Conservation (phyloP, 2,888 invertebrate genomes). For the Drosophila greeni region DNA sequence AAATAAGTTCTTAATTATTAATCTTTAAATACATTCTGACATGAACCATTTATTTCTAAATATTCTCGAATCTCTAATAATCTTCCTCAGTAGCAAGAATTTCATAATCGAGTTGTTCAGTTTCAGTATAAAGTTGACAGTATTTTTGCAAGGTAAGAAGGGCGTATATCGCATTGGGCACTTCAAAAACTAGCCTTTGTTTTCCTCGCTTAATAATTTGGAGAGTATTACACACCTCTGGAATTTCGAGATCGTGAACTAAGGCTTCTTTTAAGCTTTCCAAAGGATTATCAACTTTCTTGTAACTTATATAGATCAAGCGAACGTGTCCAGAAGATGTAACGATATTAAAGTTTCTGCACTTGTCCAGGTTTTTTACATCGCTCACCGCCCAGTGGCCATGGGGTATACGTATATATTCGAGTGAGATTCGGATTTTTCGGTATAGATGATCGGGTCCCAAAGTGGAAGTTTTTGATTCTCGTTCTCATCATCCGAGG, state of each 20-base stretch:
- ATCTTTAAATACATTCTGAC: neutral
- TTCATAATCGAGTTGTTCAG: slow-evolving; percentile 5
- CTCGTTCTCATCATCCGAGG: neutral
- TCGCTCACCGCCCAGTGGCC: slow-evolving; percentile 12
- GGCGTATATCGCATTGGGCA: slow-evolving; percentile 14
- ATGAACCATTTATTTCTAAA: neutral
- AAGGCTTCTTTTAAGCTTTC: neutral
- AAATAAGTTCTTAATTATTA: neutral
- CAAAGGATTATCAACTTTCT: slow-evolving; percentile 4
- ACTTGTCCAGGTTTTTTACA: neutral
- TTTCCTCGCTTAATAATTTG: slow-evolving; percentile 6
- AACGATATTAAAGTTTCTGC: neutral
- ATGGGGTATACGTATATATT: neutral
- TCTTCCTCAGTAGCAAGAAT: slow-evolving; percentile 7
- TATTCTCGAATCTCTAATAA: neutral
- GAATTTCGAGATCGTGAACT: slow-evolving; percentile 5
- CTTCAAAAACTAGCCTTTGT: slow-evolving; percentile 6
- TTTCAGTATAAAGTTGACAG: slow-evolving; percentile 3
- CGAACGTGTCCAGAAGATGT: neutral
- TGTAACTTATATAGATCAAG: slow-evolving; percentile 18
- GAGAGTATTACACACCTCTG: slow-evolving; percentile 1
- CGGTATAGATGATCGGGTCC: neutral
- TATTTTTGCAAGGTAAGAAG: slow-evolving; percentile 5
- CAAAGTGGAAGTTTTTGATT: slow-evolving; percentile 6
- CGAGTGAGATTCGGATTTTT: neutral